Conservation (phyloP, 2,797 vertebrate genomes). For the Decapterus maruadsi region DNA sequence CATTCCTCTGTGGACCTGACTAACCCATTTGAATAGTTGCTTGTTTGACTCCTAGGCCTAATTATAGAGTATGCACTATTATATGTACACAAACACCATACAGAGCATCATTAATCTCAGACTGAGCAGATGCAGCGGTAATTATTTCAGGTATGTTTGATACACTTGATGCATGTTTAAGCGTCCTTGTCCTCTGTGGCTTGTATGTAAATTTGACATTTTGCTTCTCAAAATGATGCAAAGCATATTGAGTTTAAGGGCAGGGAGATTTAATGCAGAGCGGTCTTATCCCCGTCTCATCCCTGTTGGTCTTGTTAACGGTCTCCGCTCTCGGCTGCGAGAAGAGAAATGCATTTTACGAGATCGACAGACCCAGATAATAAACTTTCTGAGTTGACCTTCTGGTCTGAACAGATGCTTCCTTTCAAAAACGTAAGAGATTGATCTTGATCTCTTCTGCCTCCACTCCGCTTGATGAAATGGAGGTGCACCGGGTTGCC, state of each 20-base stretch:
- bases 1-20: constrained; percentile 49
- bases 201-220: constrained; percentile 70
- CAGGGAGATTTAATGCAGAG: constrained; percentile 46
- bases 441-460: background rate
- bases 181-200: constrained; percentile 49
- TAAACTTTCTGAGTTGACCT: constrained; percentile 27
- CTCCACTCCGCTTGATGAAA: background rate
- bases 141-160: constrained; percentile 55
- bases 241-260: constrained; percentile 64
- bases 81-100: constrained; percentile 42
- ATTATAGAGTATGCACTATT: constrained; percentile 59
- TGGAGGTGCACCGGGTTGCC: background rate
- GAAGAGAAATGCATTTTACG: constrained; percentile 30
- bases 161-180: constrained; percentile 38
- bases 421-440: constrained; percentile 7
- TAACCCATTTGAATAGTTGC: constrained; percentile 39
- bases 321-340: constrained; percentile 15
- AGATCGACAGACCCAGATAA: constrained; percentile 11
- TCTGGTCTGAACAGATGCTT: constrained; percentile 48
- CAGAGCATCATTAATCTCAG: constrained; percentile 56
- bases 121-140: constrained; percentile 41
- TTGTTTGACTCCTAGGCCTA: constrained; percentile 63
- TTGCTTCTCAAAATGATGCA: constrained; percentile 57
- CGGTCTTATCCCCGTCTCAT: constrained; percentile 31
- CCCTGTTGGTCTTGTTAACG: constrained; percentile 75